Evolutionary conservation across 2,113 vertebrate genomes (phyloP).

Genomic region (Chloropsis hardwickii): DNA sequence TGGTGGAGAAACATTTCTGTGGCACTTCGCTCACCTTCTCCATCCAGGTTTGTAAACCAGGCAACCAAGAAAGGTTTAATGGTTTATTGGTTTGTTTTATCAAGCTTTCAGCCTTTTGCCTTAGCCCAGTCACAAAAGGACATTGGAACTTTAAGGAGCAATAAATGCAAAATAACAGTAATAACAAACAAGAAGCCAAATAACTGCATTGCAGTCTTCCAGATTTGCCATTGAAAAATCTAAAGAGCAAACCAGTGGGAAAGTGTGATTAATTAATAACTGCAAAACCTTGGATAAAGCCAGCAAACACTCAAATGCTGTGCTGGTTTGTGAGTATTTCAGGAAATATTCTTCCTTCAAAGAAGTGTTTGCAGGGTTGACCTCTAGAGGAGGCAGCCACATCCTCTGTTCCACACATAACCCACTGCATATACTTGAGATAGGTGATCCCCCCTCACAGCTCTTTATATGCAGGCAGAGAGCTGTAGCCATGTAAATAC

Average conservation of each 20-base stretch:
- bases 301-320: neutral
- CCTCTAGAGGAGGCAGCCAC: neutral
- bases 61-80: neutral
- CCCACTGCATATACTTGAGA: neutral
- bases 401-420: neutral
- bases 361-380: neutral
- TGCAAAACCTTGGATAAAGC: neutral
- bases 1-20: slow-evolving; percentile 86
- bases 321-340: neutral
- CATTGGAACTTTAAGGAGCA: neutral
- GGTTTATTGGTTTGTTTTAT: neutral
- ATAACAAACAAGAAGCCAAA: neutral
- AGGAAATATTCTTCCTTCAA: neutral
- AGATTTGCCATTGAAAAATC: neutral
- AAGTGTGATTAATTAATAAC: neutral
- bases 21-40: slow-evolving; percentile 86
- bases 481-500: neutral
- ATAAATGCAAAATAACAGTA: neutral
- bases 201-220: neutral
- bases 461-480: neutral
- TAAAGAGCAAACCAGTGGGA: neutral
- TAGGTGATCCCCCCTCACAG: neutral
- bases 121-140: neutral
- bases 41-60: slow-evolving; percentile 77
- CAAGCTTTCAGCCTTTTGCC: neutral